Evolutionary conservation across 2,113 vertebrate species (phyloP), one percentile per base, ranked within the genome.

Genomic region (Macaca fascicularis): DNA sequence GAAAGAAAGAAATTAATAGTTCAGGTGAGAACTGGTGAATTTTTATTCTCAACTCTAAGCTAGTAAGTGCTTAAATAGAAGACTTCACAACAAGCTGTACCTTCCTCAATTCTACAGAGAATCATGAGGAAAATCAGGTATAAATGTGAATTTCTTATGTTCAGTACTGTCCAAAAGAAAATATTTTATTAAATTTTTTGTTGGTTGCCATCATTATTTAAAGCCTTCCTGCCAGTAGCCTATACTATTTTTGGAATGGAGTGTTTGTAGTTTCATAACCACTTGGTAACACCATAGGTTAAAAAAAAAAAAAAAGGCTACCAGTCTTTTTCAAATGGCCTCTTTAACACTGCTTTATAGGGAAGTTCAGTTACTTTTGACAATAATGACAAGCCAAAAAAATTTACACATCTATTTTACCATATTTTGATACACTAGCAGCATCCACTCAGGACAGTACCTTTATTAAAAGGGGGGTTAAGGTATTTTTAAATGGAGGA

Each of bases 221-320:
- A 78, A 89, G 30, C 11, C 52, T 35, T 81, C 83, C 86, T 78
- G 81, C 67, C 52, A 70, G 16, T 74, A 96, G 38, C 43, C 38
- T 83, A 38, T 25, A 48, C 43, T 16, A 52, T 84, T 50, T 93
- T 89, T 52, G 30, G 38, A 61, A 43, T 25, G 76, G 50, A 92
- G 17, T 35, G 40, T 81, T 78, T 89, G 48, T 55, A 80, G 50
- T 96, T 83, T 94, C 48, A 85, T 57, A 89, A 95, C 25, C 50
- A 52, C 9, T 69, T 78, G n/a, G 7, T 59, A 95, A 48, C 76
- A 82, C 23, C 9, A 14, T 87, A 93, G 38, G 2, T 74, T 83
- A 40, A 40, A 40, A n/a, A 86, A 59, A 85, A 59, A 64, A 67
- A 83, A 86, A n/a, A 50, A 48, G 45, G 17, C 43, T 70, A 40